A percentile compares a stretch with the other conserved stretches of the same genome.
phyloP scores from a whole-genome alignment of 2,113 vertebrate genomes.

The Verasper variegatus region DNA sequence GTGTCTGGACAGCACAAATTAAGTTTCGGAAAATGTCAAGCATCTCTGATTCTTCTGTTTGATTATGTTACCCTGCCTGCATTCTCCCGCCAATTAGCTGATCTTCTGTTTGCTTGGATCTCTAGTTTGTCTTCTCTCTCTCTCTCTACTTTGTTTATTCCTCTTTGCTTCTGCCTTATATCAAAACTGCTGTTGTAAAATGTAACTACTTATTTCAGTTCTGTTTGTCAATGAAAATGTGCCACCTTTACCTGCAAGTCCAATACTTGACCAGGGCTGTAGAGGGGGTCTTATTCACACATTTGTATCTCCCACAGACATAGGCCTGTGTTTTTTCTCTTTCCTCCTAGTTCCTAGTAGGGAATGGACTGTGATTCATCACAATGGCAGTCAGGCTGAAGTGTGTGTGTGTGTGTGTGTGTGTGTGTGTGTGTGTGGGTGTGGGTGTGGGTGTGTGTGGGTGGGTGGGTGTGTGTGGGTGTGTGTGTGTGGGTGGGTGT shows the following conservation, averaged over 20 bases:
- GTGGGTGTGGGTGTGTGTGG: no score
- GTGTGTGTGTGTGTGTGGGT: no score
- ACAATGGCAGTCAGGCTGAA: no score
- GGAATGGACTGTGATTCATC: conserved; percentile 5
- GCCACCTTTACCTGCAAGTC: background rate
- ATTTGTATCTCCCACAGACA: background rate
- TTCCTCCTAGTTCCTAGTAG: background rate
- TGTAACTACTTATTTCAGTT: background rate
- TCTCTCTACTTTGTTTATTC: conserved; percentile 2
- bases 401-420: no score
- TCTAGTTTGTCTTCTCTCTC: conserved; percentile 5
- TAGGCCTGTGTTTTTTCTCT: background rate
- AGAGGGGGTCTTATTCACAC: background rate
- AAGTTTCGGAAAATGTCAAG: conserved; percentile 74
- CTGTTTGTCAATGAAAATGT: background rate
- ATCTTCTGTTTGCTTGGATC: conserved; percentile 27
- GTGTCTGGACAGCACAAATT: conserved; percentile 66
- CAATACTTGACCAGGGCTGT: background rate
- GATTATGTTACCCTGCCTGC: conserved; percentile 61
- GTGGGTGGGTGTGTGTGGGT: no score
- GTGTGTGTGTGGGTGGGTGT: no score
- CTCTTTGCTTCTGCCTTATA: background rate
- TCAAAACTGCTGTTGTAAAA: conserved; percentile 6
- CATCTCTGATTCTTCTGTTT: conserved; percentile 45
- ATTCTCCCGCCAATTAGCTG: conserved; percentile 61